Evolutionary conservation across 2,888 invertebrate species (phyloP).

Genomic region (Pseudococcus longispinus): DNA sequence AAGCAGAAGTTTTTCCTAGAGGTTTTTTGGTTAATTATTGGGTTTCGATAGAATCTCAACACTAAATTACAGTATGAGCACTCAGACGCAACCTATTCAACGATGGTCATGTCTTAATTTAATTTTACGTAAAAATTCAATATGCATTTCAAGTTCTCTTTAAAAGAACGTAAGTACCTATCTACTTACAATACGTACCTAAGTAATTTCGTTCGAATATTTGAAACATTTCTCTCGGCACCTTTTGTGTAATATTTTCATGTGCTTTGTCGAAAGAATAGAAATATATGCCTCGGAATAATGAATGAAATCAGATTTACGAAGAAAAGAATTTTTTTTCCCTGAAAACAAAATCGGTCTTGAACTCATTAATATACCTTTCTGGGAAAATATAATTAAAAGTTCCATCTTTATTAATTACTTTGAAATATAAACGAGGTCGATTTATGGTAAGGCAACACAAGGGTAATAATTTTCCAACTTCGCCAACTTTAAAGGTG

Average conservation of each 20-base stretch:
- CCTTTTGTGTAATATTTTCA: not conserved
- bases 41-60: too few relatives aligned
- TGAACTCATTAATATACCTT: slow-evolving; percentile 22
- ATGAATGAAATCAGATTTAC: slow-evolving; percentile 5
- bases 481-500: not conserved
- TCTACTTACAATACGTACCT: not conserved
- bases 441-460: not conserved
- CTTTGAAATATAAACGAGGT: slow-evolving; percentile 13
- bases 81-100: not conserved
- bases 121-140: not conserved
- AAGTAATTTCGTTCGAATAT: not conserved
- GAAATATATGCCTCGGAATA: not conserved
- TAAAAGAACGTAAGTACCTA: not conserved
- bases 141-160: not conserved
- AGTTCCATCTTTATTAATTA: slow-evolving; percentile 22
- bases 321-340: not conserved
- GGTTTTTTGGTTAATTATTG: too few relatives aligned
- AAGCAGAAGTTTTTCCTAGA: too few relatives aligned
- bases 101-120: not conserved
- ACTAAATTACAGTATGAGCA: too few relatives aligned
- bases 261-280: not conserved
- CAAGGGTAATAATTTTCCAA: not conserved
- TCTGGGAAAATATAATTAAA: slow-evolving; percentile 1
- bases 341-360: not conserved
- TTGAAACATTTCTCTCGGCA: not conserved